Percentiles rank a stretch among this genome's conserved stretches.
Evolutionary conservation across 2,113 vertebrate species (phyloP).

Genomic region (Oreochromis tanganicae): DNA sequence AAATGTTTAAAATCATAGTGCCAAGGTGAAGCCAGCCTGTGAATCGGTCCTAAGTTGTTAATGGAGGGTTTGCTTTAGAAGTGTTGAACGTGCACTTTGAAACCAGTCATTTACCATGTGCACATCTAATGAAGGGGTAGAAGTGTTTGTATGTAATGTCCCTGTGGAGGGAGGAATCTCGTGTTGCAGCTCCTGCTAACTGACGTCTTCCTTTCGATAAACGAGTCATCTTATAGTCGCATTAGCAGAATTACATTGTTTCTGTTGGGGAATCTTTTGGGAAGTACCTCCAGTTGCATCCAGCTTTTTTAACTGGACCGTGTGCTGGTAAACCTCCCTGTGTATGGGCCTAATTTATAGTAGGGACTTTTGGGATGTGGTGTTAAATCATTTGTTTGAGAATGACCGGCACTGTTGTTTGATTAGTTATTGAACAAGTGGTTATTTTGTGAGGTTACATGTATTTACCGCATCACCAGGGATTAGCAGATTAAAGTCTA

Average conservation of each 20-base stretch:
- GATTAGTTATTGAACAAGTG: not conserved
- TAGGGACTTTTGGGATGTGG: not conserved
- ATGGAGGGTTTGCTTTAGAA: conserved; percentile 1
- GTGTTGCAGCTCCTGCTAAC: not conserved
- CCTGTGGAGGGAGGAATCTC: not conserved
- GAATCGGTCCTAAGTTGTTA: conserved; percentile 3
- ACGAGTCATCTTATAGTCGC: not conserved
- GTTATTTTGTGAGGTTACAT: not conserved
- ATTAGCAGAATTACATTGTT: not conserved
- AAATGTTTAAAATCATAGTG: not conserved
- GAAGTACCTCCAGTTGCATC: not conserved
- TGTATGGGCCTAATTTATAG: not conserved
- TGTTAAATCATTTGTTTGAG: not conserved
- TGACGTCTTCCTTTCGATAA: not conserved
- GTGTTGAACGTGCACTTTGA: conserved; percentile 23
- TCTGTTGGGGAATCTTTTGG: not conserved
- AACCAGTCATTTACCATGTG: conserved; percentile 43
- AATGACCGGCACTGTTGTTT: not conserved
- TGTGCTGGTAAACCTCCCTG: not conserved
- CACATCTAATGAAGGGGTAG: conserved; percentile 37
- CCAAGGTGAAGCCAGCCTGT: not conserved
- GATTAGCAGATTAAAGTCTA: not conserved
- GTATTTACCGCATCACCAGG: not conserved
- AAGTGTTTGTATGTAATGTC: not conserved
- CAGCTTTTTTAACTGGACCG: not conserved